phyloP scores from a whole-genome alignment of 2,113 vertebrate genomes.

The Murina feae region DNA sequence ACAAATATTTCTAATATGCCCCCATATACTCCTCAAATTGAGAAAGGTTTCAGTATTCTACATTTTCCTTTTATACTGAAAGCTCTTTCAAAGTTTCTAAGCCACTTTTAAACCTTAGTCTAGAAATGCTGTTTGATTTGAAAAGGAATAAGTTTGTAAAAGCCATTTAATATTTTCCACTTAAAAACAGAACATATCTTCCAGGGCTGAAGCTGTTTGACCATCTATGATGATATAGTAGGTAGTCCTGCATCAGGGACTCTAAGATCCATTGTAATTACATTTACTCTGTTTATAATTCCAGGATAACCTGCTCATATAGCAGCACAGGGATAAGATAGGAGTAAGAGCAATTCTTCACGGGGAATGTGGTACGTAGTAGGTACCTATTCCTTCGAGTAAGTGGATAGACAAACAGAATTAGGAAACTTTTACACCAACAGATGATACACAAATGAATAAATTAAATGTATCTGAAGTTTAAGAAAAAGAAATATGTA shows the following conservation, averaged over 20 bases:
- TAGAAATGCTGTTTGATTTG: background rate
- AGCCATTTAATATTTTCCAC: background rate
- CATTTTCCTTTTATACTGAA: background rate
- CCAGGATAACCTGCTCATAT: background rate
- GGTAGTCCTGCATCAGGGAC: background rate
- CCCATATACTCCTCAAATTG: background rate
- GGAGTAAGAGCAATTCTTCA: background rate
- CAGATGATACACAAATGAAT: background rate
- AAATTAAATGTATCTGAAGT: background rate
- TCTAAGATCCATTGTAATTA: background rate
- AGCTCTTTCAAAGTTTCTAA: background rate
- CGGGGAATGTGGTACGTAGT: background rate
- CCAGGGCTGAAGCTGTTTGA: background rate
- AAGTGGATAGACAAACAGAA: background rate
- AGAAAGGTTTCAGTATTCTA: background rate
- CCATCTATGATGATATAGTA: background rate
- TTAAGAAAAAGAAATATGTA: background rate
- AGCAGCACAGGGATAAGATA: background rate
- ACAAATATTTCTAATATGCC: background rate
- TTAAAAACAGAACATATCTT: conserved; percentile 1
- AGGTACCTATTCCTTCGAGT: background rate
- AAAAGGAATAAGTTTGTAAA: background rate
- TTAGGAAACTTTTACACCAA: background rate
- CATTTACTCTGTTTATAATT: background rate
- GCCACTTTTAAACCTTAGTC: background rate